Evolutionary conservation across 2,797 vertebrate species (phyloP), one percentile per base, ranked within the genome.

Genomic region (Enteromius unitaeniatus): DNA sequence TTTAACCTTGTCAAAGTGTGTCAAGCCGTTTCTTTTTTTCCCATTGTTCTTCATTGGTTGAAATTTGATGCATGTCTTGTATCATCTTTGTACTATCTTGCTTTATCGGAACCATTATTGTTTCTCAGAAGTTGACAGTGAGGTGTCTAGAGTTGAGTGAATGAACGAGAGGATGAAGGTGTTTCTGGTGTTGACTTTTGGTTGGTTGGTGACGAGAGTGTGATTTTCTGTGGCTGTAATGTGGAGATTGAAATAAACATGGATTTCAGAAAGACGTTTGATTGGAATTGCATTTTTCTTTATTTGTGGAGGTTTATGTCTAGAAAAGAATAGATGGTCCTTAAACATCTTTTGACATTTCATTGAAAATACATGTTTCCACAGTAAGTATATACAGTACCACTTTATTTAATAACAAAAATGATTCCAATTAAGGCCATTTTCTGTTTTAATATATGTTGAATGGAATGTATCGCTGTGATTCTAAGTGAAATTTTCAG

Each of bases 191-290:
- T 83, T 83, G 69, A 79, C 60, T 78, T 51, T 55, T 10, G 53
- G 53, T 55, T 34, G 78, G 73, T 77, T 67, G 47, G 60, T 81
- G 42, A 75, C 70, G 82, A 84, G 77, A 55, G 73, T 69, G 45
- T 47, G 83, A 82, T 79, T 86, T 72, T 37, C 47, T 70, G 72
- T 84, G 81, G 70, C 76, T 88, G 72, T 84, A 72, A 82, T 84
- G 78, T 88, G 85, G 83, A 55, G 81, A 86, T 47, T 45, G 75
- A 68, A 89, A 86, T 88, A 88, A 89, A 88, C 51, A 79, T 84
- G 85, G 51, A 87, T 82, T 85, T 84, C 64, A 78, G 64, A 78
- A 84, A 49, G 23, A 81, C 6, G 51, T 53, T 53, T 7, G 53
- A 53, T 21, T 53, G 19, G 51, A 53, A 53, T 21, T 53, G 2